phyloP scores from a whole-genome alignment of 2,113 vertebrate genomes.

The Xyrauchen texanus region DNA sequence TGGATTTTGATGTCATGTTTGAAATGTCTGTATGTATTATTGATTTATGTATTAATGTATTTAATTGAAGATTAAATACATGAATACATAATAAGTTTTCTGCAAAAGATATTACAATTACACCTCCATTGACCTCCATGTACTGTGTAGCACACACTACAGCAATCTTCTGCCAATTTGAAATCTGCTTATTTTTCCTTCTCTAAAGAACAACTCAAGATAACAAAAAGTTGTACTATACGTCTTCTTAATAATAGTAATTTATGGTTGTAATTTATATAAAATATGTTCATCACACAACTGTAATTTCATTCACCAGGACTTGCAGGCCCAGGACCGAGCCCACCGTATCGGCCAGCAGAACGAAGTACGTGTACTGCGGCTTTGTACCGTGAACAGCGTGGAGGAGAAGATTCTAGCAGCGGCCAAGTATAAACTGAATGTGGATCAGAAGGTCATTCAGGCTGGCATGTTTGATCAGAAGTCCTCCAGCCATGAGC shows the following conservation, averaged over 20 bases:
- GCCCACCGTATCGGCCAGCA: constrained; percentile 88
- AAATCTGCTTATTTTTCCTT: neutral
- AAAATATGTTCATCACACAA: neutral
- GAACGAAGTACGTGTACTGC: constrained; percentile 86
- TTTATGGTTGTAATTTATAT: neutral
- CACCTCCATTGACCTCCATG: neutral
- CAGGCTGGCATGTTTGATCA: constrained; percentile 92
- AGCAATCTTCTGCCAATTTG: neutral
- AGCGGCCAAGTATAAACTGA: constrained; percentile 87
- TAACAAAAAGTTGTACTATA: neutral
- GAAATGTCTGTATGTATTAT: too few relatives aligned
- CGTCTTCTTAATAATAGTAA: too few relatives aligned
- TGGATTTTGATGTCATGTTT: too few relatives aligned
- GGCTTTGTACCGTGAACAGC: constrained; percentile 87
- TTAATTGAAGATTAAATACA: too few relatives aligned
- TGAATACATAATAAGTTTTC: too few relatives aligned
- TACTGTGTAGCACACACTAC: neutral
- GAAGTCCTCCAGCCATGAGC: constrained; percentile 88
- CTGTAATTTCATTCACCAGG: constrained; percentile 64
- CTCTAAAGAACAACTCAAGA: neutral
- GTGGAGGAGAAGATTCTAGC: constrained; percentile 91
- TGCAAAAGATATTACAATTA: too few relatives aligned
- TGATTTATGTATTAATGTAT: too few relatives aligned
- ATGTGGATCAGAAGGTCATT: constrained; percentile 90
- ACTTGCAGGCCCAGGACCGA: constrained; percentile 86